Evolutionary conservation across 1,140 invertebrate species (phyloP).

Genomic region (Matsumurasca onukii): DNA sequence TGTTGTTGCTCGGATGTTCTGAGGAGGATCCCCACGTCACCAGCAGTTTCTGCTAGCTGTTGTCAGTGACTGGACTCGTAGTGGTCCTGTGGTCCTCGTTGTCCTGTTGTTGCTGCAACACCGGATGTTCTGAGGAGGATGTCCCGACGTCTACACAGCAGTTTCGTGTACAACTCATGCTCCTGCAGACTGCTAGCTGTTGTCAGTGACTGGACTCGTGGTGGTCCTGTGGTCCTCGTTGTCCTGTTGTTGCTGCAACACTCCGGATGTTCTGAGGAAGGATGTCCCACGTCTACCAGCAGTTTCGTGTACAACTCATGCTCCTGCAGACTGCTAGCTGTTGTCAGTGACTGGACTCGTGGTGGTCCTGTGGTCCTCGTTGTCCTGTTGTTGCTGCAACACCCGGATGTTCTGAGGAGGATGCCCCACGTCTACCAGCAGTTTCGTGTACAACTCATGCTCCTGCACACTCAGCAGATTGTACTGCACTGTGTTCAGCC

Average conservation of each 20-base stretch:
- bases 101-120: neutral
- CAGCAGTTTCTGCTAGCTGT: neutral
- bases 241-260: neutral
- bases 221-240: neutral
- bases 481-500: conserved; percentile 54
- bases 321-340: neutral
- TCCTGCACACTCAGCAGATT: conserved; percentile 44
- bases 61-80: no score
- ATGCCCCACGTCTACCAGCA: conserved; percentile 53
- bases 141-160: neutral
- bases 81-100: neutral
- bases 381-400: conserved; percentile 31
- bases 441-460: conserved; percentile 50
- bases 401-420: conserved; percentile 43
- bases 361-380: conserved; percentile 14
- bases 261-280: neutral
- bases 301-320: conserved; percentile 51
- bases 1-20: neutral
- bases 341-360: neutral
- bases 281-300: conserved; percentile 51
- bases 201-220: neutral
- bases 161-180: neutral
- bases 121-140: neutral
- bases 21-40: neutral
- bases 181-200: neutral